These are phyloP conservation scores for Falco naumanni DNA, from an alignment of 2,797 vertebrate genomes.

Conservation along the genomic window DNA sequence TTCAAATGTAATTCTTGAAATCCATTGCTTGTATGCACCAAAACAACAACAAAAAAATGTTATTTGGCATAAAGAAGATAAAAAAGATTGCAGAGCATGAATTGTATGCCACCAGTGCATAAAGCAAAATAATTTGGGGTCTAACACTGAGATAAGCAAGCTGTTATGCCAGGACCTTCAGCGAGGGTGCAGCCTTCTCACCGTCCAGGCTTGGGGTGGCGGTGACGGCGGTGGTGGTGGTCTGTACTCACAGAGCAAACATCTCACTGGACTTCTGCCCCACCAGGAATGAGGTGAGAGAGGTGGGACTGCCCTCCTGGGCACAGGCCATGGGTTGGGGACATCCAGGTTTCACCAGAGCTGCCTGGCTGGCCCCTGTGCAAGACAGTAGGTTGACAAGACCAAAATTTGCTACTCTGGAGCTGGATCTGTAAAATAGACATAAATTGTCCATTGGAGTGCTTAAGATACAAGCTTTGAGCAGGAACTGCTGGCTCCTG, in stretches of 20 bases:
- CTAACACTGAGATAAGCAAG: rapidly evolving
- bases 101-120: neutral
- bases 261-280: neutral
- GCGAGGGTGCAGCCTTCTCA: neutral
- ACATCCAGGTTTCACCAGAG: neutral
- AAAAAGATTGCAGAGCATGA: neutral
- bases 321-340: neutral
- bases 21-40: rapidly evolving
- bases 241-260: neutral
- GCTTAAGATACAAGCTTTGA: no score
- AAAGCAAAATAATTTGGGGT: neutral
- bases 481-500: neutral
- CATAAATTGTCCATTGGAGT: rapidly evolving
- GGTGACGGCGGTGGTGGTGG: neutral
- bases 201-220: rapidly evolving
- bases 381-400: neutral
- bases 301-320: neutral
- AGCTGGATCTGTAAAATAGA: neutral
- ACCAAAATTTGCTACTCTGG: neutral
- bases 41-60: neutral
- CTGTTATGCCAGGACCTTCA: no score
- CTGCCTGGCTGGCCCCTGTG: neutral
- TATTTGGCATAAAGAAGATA: neutral
- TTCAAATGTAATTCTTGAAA: neutral
- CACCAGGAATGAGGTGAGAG: neutral